Percentiles rank a stretch among this genome's conserved stretches.
phyloP scores from a whole-genome alignment of 2,888 invertebrate species.

The Drosophila infuscata region DNA sequence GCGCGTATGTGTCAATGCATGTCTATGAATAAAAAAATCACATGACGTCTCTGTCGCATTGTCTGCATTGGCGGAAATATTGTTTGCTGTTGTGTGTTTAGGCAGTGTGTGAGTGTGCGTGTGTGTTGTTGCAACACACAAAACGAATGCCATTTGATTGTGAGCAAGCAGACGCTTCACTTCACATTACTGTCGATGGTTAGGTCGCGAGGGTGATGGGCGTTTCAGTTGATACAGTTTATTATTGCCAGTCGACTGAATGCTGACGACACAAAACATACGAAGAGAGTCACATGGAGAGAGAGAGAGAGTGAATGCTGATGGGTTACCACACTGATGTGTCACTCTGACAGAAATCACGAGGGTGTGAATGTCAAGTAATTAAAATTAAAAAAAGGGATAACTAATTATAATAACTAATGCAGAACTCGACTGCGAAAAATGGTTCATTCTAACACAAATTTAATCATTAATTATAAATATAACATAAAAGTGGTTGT shows the following conservation, averaged over 20 bases:
- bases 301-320: conserved; percentile 1
- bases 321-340: conserved; percentile 12
- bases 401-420: neutral
- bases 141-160: conserved; percentile 59
- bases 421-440: neutral
- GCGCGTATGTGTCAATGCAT: conserved; percentile 60
- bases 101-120: conserved; percentile 17
- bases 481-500: no score
- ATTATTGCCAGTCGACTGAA: conserved; percentile 68
- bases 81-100: conserved; percentile 33
- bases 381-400: neutral
- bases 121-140: conserved; percentile 17
- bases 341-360: conserved; percentile 45
- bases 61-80: conserved; percentile 75
- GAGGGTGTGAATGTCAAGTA: neutral
- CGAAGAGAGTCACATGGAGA: neutral
- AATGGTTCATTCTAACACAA: neutral
- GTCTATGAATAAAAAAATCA: conserved; percentile 67
- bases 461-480: no score
- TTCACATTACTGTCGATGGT: conserved; percentile 65
- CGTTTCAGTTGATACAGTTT: conserved; percentile 68
- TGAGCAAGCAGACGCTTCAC: conserved; percentile 67
- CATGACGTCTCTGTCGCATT: conserved; percentile 69
- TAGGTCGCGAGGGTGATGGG: conserved; percentile 31
- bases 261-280: conserved; percentile 23